Evolutionary conservation across 2,797 vertebrate genomes (phyloP), one percentile per base, ranked within the genome.

Genomic region (Sebastes minor): DNA sequence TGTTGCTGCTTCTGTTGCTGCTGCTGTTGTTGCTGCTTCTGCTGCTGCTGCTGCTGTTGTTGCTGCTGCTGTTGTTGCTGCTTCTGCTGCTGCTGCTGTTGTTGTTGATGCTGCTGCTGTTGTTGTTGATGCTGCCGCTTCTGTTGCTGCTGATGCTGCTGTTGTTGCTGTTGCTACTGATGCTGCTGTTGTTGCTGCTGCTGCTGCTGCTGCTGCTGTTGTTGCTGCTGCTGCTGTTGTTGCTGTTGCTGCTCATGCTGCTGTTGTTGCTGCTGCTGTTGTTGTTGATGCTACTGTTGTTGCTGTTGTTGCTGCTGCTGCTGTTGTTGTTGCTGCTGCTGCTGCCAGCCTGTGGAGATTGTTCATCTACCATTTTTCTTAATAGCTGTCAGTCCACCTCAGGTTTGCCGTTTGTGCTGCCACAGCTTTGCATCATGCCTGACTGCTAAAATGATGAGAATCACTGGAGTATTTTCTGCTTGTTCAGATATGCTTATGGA

Each of bases 371-470:
- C 33, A 35, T 53, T 80, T 28, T 77, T 60, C 27, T 61, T 64
- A 52, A 63, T n/a, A 61, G 25, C 27, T 74, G 23, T 80, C 67
- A 71, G 64, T 49, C n/a, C 59, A 71, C 3, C 46, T 69, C 59
- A 52, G 67, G 56, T 71, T 84, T 79, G 33, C 46, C 63, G 49
- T 80, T 65, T 76, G 71, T 25, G 27, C 18, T 49, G 67, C 64
- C 53, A 64, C 23, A 57, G 11, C 69, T 74, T 71, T 78, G 71
- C 52, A 64, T 70, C 25, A 5, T 11, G 25, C 22, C 42, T 7
- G 8, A 69, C 52, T 53, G 53, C 32, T 76, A 33, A 64, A 79
- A 62, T 49, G 25, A 69, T 75, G 32, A 71, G 6, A 59, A 78
- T 82, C 28, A 38, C 23, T 42, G 42, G 32, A 16, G 35, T 60